Percentiles rank a stretch among this genome's conserved stretches.
Evolutionary conservation across 2,113 vertebrate genomes (phyloP).

Genomic region (Pelobates fuscus): DNA sequence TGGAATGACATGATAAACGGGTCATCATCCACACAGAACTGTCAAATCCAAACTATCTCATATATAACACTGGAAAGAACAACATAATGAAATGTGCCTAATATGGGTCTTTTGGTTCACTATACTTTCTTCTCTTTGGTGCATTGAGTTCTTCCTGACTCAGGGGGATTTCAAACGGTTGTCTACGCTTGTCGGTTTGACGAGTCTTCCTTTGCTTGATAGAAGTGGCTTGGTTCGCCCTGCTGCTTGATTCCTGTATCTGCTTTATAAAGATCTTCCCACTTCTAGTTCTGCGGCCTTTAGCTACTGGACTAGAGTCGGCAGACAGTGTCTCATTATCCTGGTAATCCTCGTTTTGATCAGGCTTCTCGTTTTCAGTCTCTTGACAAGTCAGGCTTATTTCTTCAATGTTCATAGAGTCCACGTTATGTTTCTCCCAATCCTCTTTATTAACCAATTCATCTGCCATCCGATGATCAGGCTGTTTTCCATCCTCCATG

Average conservation of each 20-base stretch:
- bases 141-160: slow-evolving; percentile 73
- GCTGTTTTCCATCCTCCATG: slow-evolving; percentile 55
- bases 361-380: slow-evolving; percentile 35
- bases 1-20: no score
- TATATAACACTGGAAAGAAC: no score
- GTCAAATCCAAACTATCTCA: no score
- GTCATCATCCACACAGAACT: no score
- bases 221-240: not conserved
- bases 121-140: slow-evolving; percentile 82
- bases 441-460: not conserved
- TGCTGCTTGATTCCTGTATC: not conserved
- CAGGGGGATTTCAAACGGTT: slow-evolving; percentile 65
- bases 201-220: not conserved
- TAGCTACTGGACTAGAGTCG: no score
- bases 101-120: slow-evolving; percentile 77
- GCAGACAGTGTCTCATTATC: no score
- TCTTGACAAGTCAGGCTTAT: slow-evolving; percentile 45
- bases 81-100: not conserved
- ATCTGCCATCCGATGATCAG: slow-evolving; percentile 57
- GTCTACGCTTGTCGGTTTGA: slow-evolving; percentile 42
- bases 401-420: slow-evolving; percentile 53
- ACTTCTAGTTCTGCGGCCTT: no score
- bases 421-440: not conserved
- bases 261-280: no score
- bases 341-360: slow-evolving; percentile 60